phyloP scores from a whole-genome alignment of 2,888 invertebrate genomes.

The Pristionchus maxplancki region DNA sequence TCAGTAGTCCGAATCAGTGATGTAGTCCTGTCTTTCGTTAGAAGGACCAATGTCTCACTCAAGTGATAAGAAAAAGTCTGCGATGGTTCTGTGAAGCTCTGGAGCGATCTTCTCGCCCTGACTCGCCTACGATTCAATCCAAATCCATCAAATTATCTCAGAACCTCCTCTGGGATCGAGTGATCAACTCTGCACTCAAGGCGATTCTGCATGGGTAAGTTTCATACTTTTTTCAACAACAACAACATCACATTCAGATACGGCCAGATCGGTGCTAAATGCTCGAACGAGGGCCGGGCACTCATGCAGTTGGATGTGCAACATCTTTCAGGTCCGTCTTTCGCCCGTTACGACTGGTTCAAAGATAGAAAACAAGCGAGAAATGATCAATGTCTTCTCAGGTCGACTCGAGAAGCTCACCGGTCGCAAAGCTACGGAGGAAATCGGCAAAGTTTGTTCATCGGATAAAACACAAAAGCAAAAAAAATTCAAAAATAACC shows the following conservation, averaged over 20 bases:
- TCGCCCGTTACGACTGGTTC: too few species aligned
- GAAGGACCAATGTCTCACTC: too few species aligned
- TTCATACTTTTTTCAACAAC: background rate
- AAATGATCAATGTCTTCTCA: background rate
- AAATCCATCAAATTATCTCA: conserved; percentile 82
- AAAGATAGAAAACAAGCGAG: too few species aligned
- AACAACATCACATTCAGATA: conserved; percentile 80
- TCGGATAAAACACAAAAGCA: too few species aligned
- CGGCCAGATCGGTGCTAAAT: conserved; percentile 89
- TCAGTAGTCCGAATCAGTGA: too few species aligned
- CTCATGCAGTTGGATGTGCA: conserved; percentile 98
- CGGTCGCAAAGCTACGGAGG: conserved; percentile 18
- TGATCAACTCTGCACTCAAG: conserved; percentile 89
- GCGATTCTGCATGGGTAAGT: conserved; percentile 90
- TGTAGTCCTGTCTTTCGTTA: too few species aligned
- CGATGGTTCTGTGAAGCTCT: too few species aligned
- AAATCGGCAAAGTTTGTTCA: background rate
- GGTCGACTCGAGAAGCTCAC: conserved; percentile 48
- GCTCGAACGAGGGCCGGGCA: conserved; percentile 95
- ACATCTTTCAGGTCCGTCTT: conserved; percentile 90
- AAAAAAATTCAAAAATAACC: too few species aligned
- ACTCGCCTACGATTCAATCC: too few species aligned
- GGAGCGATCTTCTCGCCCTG: too few species aligned
- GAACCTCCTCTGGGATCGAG: conserved; percentile 85
- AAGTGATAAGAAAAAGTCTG: too few species aligned